Conservation (phyloP, 2,888 invertebrate genomes). For the Cephalotes varians region DNA sequence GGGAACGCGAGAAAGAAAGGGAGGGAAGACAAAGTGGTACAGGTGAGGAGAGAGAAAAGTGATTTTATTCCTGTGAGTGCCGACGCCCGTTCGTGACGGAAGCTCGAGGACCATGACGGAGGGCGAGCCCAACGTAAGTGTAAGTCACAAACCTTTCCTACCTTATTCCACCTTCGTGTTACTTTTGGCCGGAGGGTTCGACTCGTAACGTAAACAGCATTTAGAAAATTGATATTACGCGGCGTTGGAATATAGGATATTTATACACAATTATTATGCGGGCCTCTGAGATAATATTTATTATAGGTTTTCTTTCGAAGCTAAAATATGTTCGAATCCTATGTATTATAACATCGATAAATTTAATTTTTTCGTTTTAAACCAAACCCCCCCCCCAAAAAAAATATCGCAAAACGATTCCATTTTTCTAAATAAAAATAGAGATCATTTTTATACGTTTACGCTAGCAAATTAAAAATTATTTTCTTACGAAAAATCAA, state of each 20-base stretch:
- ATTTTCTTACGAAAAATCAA: background rate
- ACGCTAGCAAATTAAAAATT: background rate
- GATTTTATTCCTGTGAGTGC: slow-evolving; percentile 58
- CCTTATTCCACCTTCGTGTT: background rate
- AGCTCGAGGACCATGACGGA: slow-evolving; percentile 62
- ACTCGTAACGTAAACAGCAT: background rate
- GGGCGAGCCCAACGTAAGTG: slow-evolving; percentile 58
- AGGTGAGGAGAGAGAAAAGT: slow-evolving; percentile 11
- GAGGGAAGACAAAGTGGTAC: slow-evolving; percentile 13
- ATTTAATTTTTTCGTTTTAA: background rate
- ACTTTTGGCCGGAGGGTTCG: background rate
- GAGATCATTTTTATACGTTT: background rate
- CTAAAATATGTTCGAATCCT: background rate
- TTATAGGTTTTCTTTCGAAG: background rate
- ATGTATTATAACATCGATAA: background rate
- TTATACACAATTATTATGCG: background rate
- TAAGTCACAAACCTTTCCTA: slow-evolving; percentile 53
- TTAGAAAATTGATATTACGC: slow-evolving; percentile 40
- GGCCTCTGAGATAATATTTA: background rate
- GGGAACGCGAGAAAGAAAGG: slow-evolving; percentile 4
- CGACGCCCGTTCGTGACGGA: slow-evolving; percentile 44
- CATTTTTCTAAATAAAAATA: background rate
- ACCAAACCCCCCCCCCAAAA: too few species aligned
- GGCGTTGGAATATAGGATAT: background rate
- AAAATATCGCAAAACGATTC: background rate